Conservation (phyloP, 2,113 vertebrate species). For the Isichthys henryi region DNA sequence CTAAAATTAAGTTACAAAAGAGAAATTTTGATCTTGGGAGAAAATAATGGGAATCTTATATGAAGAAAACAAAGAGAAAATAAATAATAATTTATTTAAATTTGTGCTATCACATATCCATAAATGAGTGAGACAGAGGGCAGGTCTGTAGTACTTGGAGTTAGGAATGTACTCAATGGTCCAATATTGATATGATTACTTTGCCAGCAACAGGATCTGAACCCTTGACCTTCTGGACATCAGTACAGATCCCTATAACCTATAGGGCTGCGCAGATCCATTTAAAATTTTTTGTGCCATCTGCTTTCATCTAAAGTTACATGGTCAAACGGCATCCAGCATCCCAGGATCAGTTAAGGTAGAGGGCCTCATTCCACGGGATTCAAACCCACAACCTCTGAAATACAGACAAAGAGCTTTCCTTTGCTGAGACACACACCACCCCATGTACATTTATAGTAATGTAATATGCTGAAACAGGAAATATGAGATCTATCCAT, state of each 20-base stretch:
- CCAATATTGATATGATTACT: neutral
- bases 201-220: neutral
- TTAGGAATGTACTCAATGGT: neutral
- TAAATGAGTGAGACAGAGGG: neutral
- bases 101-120: neutral
- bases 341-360: neutral
- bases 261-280: neutral
- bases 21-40: neutral
- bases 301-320: neutral
- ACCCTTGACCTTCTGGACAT: neutral
- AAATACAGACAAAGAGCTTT: no score
- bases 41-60: neutral
- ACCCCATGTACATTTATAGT: no score
- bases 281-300: neutral
- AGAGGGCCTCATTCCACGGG: neutral
- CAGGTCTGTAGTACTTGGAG: neutral
- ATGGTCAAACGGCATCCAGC: neutral
- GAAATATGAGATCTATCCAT: no score
- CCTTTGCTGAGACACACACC: no score
- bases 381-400: neutral
- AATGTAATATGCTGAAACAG: no score
- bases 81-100: neutral
- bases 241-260: neutral
- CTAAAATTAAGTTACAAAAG: neutral
- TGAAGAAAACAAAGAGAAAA: neutral